phyloP scores from a whole-genome alignment of 2,888 invertebrate species.

The Malthinus seriepunctatus region DNA sequence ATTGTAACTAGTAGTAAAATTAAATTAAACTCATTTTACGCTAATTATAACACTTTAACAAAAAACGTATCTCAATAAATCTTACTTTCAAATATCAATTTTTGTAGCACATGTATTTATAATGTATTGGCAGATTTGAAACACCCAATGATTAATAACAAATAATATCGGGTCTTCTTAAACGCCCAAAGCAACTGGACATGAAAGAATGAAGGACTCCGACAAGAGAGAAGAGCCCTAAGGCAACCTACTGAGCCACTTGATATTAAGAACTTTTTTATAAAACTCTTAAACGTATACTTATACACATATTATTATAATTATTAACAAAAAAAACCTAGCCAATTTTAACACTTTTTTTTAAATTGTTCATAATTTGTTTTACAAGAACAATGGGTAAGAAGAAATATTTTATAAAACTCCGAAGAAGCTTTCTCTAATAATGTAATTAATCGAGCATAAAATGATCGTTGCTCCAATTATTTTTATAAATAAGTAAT shows the following conservation, averaged over 20 bases:
- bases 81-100: not conserved
- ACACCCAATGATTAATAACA: slow-evolving; percentile 34
- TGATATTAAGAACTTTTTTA: slow-evolving; percentile 43
- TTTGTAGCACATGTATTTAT: slow-evolving; percentile 2
- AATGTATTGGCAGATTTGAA: slow-evolving; percentile 12
- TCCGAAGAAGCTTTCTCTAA: too few species aligned
- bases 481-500: too few species aligned
- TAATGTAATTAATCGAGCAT: too few species aligned
- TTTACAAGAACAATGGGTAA: too few species aligned
- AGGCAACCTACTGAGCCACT: slow-evolving; percentile 43
- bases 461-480: too few species aligned
- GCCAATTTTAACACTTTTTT: not conserved
- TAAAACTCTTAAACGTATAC: not conserved
- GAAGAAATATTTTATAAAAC: too few species aligned
- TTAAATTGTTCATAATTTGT: not conserved
- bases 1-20: not conserved
- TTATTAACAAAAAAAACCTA: not conserved
- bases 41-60: slow-evolving; percentile 1
- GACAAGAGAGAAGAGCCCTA: slow-evolving; percentile 43
- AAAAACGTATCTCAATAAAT: not conserved
- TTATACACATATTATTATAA: not conserved
- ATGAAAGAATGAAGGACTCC: slow-evolving; percentile 31
- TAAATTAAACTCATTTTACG: not conserved
- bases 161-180: slow-evolving; percentile 27
- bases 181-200: slow-evolving; percentile 32